Evolutionary conservation across 2,113 vertebrate genomes (phyloP), one percentile per base, ranked within the genome.

Genomic region (Epinephelus cyanopodus): DNA sequence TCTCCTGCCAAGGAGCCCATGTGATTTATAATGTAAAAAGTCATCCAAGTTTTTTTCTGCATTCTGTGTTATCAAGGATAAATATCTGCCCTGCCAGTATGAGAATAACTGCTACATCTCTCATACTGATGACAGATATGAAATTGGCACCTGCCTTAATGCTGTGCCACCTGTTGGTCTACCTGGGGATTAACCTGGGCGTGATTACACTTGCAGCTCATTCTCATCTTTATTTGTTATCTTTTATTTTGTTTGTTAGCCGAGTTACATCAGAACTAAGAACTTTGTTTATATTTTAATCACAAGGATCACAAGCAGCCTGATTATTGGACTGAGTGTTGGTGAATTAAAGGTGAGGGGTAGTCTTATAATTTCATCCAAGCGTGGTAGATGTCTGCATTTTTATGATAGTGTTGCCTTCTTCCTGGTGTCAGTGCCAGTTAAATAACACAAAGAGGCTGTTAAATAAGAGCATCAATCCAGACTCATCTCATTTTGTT

Each of bases 181-280:
- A 42, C 45, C 6, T 5, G 11, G 23, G 23, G 60, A 54, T 25
- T 13, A 61, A 6, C 57, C 6, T n/a, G n/a, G 53, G 27, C 15
- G 21, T 64, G 52, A 58, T 73, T 23, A 65, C 37, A 71, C 58
- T n/a, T n/a, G 50, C 45, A 70, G 66, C 75, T 68, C 19, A 17
- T 18, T 33, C 39, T 66, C 53, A 11, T 33, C 53, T 50, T 48
- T 1, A 33, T 58, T 50, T 27, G 13, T 57, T 37, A 10, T 47
- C 3, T 6, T 64, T 56, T 48, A 23, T 72, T 48, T 25, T 5
- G 37, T 63, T 42, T 0, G 0, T 45, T 14, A 15, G 66, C 12
- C 23, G 50, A 78, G 65, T 65, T 1, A 71, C 2, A 65, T 27
- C 39, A 65, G 29, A 53, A 53, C 13, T 4, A 39, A 60, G 8